Conservation (phyloP, 2,113 vertebrate genomes). For the Centropristis striata region DNA sequence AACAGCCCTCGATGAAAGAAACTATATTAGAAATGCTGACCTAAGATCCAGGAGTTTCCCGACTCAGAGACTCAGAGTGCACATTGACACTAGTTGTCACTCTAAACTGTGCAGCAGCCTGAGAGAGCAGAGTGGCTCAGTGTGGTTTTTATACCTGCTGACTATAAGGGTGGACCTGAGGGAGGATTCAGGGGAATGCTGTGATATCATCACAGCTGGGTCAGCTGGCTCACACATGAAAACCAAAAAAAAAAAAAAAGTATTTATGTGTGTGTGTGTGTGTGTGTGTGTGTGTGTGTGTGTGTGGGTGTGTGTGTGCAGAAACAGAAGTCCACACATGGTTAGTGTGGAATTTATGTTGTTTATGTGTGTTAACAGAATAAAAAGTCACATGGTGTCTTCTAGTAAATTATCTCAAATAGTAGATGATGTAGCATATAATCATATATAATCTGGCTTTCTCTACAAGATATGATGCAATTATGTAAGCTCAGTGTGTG, state of each 20-base stretch:
- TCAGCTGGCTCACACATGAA: neutral
- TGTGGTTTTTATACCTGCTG: conserved; percentile 62
- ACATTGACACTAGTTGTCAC: conserved; percentile 1
- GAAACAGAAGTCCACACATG: too few species aligned
- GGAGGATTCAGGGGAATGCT: neutral
- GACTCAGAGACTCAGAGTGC: neutral
- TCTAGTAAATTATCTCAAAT: neutral
- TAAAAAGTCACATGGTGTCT: neutral
- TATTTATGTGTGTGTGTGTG: too few species aligned
- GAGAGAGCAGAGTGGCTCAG: conserved; percentile 10
- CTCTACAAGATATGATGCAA: conserved; percentile 53
- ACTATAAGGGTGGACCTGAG: conserved; percentile 31
- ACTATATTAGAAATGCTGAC: neutral
- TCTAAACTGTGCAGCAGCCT: neutral
- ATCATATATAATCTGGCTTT: neutral
- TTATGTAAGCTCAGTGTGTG: neutral
- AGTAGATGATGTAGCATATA: neutral
- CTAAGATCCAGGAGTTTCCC: neutral
- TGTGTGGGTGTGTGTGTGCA: neutral
- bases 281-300: too few species aligned
- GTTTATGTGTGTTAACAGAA: neutral
- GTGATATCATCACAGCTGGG: conserved; percentile 25
- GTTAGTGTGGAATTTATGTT: too few species aligned
- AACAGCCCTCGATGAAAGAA: neutral
- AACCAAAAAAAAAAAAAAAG: neutral